Percentiles rank a stretch among this genome's conserved stretches.
These are phyloP conservation scores for Melanotaenia boesemani DNA, from an alignment of 2,797 vertebrate species.

Conservation along the genomic window DNA sequence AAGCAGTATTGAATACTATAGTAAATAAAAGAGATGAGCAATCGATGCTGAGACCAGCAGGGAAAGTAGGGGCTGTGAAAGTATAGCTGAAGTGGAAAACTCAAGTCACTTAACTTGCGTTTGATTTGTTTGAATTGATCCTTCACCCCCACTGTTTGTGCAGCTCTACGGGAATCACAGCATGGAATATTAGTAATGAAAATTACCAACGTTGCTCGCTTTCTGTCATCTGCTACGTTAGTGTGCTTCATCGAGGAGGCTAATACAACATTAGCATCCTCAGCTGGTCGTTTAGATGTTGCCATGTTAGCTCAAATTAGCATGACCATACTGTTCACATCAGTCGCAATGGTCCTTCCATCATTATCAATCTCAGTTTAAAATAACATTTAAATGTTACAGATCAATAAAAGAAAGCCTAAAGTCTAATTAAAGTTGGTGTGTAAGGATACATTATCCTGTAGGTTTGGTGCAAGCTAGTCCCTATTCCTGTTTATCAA, in stretches of 20 bases:
- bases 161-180: conserved; percentile 6
- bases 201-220: conserved; percentile 6
- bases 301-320: background rate
- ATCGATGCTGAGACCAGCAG: background rate
- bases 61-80: background rate
- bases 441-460: no score
- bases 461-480: background rate
- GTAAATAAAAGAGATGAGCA: background rate
- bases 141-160: background rate
- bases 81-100: conserved; percentile 1
- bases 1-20: background rate
- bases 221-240: background rate
- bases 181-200: conserved; percentile 3
- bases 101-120: conserved; percentile 24
- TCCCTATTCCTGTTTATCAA: background rate
- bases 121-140: conserved; percentile 19
- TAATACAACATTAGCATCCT: background rate
- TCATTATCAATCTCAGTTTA: no score
- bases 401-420: no score
- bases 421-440: no score
- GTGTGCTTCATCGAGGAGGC: background rate
- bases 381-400: no score
- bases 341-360: no score
- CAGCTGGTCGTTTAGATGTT: background rate
- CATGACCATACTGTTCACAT: background rate